phyloP scores from a whole-genome alignment of 2,888 invertebrate species.

The Drosophila prostipennis region DNA sequence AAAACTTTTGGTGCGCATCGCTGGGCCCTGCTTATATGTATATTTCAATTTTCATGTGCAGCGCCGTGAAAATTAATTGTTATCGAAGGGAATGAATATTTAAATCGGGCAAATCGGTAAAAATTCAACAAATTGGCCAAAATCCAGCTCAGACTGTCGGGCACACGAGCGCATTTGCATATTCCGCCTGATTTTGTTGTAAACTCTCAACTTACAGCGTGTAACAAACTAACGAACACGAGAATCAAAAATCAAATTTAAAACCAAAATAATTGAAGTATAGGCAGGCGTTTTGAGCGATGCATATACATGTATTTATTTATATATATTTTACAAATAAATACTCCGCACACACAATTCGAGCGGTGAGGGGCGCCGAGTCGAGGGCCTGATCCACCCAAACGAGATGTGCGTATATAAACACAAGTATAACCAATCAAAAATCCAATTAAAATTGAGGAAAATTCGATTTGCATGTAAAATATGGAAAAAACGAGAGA shows the following conservation, averaged over 20 bases:
- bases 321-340: constrained; percentile 46
- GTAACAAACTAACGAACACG: constrained; percentile 55
- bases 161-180: constrained; percentile 33
- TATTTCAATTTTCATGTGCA: constrained; percentile 32
- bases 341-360: constrained; percentile 24
- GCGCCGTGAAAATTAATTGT: constrained; percentile 17
- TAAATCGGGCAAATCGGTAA: neutral
- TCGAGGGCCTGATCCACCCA: constrained; percentile 30
- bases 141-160: constrained; percentile 5
- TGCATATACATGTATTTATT: constrained; percentile 6
- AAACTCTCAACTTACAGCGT: constrained; percentile 61
- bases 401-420: constrained; percentile 73
- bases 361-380: constrained; percentile 10
- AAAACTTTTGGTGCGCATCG: neutral
- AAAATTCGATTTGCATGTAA: constrained; percentile 84
- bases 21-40: neutral
- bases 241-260: constrained; percentile 42
- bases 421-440: constrained; percentile 82
- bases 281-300: constrained; percentile 42
- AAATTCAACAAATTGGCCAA: constrained; percentile 15
- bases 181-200: constrained; percentile 61
- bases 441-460: constrained; percentile 84
- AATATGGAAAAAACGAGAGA: constrained; percentile 72
- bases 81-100: neutral
- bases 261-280: constrained; percentile 48